Evolutionary conservation across 1,140 invertebrate genomes (phyloP).

Genomic region (Drosophila burlai): DNA sequence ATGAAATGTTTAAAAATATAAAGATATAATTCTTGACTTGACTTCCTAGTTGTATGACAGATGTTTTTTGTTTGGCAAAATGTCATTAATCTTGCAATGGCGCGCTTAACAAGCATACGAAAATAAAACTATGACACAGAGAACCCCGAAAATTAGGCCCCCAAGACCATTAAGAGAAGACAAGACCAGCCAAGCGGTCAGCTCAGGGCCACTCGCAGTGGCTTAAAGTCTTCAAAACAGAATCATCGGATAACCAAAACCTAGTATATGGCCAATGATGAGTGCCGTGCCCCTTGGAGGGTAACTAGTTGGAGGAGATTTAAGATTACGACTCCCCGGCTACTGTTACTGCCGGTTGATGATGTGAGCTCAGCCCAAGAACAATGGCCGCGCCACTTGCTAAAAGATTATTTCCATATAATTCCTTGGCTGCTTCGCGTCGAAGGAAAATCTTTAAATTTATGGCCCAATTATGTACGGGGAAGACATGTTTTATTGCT

Average conservation of each 20-base stretch:
- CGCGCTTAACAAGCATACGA: conserved; percentile 23
- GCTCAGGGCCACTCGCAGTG: conserved; percentile 51
- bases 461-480: conserved; percentile 75
- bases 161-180: conserved; percentile 44
- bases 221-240: conserved; percentile 29
- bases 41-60: conserved; percentile 57
- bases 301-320: conserved; percentile 46
- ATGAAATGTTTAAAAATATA: conserved; percentile 40
- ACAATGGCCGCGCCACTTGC: conserved; percentile 38
- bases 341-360: conserved; percentile 38
- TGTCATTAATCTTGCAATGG: conserved; percentile 62
- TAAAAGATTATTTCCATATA: conserved; percentile 60
- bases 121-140: conserved; percentile 54
- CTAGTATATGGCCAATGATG: conserved; percentile 22
- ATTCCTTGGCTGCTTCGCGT: conserved; percentile 42
- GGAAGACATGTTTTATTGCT: conserved; percentile 70
- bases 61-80: conserved; percentile 30
- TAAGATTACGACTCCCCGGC: conserved; percentile 38
- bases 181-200: conserved; percentile 43
- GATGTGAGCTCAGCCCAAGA: conserved; percentile 47
- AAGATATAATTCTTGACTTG: conserved; percentile 7
- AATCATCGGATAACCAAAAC: conserved; percentile 3
- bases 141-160: conserved; percentile 21
- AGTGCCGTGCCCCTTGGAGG: conserved; percentile 22
- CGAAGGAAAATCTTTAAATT: conserved; percentile 59